Conservation (phyloP, 1,140 invertebrate genomes). For the Diuraphis noxia region DNA sequence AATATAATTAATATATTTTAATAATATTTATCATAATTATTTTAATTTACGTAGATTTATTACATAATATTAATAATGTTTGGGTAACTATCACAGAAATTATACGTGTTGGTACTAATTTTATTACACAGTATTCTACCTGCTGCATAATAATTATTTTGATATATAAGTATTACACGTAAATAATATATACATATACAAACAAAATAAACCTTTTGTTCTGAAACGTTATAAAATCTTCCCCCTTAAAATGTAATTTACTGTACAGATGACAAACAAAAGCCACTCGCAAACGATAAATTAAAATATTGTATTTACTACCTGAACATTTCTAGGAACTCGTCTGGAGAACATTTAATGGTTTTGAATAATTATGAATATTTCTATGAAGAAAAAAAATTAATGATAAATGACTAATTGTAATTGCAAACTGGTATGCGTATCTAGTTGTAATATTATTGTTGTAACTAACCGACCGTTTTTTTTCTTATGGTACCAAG, state of each 20-base stretch:
- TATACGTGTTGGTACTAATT: background rate
- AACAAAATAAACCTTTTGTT: background rate
- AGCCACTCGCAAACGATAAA: background rate
- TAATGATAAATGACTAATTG: background rate
- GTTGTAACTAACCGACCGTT: background rate
- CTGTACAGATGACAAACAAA: background rate
- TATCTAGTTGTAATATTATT: background rate
- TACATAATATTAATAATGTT: background rate
- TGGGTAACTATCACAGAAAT: background rate
- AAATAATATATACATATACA: background rate
- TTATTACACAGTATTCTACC: background rate
- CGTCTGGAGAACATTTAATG: background rate
- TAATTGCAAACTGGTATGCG: background rate
- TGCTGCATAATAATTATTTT: constrained; percentile 9
- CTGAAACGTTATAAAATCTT: background rate
- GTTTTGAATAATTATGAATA: background rate
- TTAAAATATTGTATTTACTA: background rate
- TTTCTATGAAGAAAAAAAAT: background rate
- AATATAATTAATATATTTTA: background rate
- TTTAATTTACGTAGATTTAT: too few relatives aligned
- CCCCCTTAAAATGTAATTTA: constrained; percentile 25
- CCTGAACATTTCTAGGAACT: background rate
- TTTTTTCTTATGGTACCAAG: too few relatives aligned
- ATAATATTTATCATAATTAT: background rate
- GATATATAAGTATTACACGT: background rate